A percentile compares a stretch with the other conserved stretches of the same genome.
These are phyloP conservation scores for Barnardius zonarius DNA, from an alignment of 2,113 vertebrate species.

Conservation along the genomic window DNA sequence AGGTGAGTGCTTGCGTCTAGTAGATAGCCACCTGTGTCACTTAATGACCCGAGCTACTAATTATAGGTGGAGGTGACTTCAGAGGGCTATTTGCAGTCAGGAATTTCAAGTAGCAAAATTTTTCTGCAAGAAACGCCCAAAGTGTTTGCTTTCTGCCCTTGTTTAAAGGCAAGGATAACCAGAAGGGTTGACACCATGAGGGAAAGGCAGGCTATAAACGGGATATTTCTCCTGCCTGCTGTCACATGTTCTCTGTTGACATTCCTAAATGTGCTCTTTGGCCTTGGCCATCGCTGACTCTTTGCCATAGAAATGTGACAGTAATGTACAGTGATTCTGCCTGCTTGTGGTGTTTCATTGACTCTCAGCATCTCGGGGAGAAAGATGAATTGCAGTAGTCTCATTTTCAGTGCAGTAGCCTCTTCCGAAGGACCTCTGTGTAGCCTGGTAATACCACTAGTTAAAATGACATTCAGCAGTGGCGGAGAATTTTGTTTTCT, in stretches of 20 bases:
- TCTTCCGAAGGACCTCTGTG: not conserved
- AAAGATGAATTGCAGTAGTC: not conserved
- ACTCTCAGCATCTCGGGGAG: not conserved
- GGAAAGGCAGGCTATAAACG: not conserved
- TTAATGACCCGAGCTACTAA: constrained; percentile 53
- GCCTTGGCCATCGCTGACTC: not conserved
- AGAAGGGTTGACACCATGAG: not conserved
- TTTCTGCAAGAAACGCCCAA: not conserved
- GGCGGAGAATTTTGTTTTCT: not conserved
- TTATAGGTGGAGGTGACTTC: constrained; percentile 51
- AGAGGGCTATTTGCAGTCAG: constrained; percentile 11
- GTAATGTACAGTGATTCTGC: not conserved
- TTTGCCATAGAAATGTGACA: not conserved
- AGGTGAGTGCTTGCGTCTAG: constrained; percentile 5
- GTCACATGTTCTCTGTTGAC: not conserved
- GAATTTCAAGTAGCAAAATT: constrained; percentile 55
- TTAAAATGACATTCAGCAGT: not conserved
- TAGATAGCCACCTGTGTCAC: constrained; percentile 31
- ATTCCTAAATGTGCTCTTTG: not conserved
- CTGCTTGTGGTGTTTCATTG: not conserved
- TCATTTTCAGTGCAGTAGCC: not conserved
- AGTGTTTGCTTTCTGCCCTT: constrained; percentile 18
- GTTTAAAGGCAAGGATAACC: not conserved
- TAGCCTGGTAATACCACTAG: not conserved
- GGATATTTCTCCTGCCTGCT: not conserved